phyloP scores from a whole-genome alignment of 1,140 invertebrate species.

The Drosophila yakuba region DNA sequence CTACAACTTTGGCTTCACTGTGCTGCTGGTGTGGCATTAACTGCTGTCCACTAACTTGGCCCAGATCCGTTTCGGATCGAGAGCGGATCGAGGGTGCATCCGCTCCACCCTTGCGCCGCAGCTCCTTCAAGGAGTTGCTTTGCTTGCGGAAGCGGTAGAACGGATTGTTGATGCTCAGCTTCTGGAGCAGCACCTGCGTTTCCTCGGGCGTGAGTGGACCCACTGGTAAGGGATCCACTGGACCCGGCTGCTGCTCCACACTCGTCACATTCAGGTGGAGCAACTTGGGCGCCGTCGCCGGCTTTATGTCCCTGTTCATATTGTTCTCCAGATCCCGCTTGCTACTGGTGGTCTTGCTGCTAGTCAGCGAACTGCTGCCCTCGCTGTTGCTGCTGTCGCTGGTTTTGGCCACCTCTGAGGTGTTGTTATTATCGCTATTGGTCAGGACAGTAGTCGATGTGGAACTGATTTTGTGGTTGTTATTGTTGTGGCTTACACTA shows the following conservation, averaged over 20 bases:
- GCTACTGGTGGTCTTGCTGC: slow-evolving; percentile 51
- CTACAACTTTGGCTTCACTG: slow-evolving; percentile 83
- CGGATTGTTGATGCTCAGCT: slow-evolving; percentile 80
- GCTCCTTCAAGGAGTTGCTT: slow-evolving; percentile 75
- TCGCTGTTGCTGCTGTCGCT: slow-evolving; percentile 35
- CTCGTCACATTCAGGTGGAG: slow-evolving; percentile 59
- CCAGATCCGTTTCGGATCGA: slow-evolving; percentile 70
- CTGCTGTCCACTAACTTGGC: neutral
- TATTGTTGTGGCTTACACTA: slow-evolving; percentile 51
- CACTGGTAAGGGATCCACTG: slow-evolving; percentile 8
- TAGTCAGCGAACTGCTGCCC: slow-evolving; percentile 56
- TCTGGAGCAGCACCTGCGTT: slow-evolving; percentile 68
- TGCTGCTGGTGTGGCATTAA: slow-evolving; percentile 31
- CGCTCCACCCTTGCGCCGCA: slow-evolving; percentile 32
- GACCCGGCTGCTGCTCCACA: slow-evolving; percentile 13
- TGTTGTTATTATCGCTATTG: slow-evolving; percentile 40
- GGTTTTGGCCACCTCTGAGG: slow-evolving; percentile 2
- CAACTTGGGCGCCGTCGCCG: slow-evolving; percentile 43
- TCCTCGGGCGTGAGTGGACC: slow-evolving; percentile 51
- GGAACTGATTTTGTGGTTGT: slow-evolving; percentile 47
- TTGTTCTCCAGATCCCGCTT: slow-evolving; percentile 65
- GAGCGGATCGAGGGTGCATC: slow-evolving; percentile 16
- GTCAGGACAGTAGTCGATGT: slow-evolving; percentile 60
- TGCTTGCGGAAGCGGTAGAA: slow-evolving; percentile 83
- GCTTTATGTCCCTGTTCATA: slow-evolving; percentile 67